phyloP scores from a whole-genome alignment of 2,888 invertebrate genomes.

The Onchidella celtica region DNA sequence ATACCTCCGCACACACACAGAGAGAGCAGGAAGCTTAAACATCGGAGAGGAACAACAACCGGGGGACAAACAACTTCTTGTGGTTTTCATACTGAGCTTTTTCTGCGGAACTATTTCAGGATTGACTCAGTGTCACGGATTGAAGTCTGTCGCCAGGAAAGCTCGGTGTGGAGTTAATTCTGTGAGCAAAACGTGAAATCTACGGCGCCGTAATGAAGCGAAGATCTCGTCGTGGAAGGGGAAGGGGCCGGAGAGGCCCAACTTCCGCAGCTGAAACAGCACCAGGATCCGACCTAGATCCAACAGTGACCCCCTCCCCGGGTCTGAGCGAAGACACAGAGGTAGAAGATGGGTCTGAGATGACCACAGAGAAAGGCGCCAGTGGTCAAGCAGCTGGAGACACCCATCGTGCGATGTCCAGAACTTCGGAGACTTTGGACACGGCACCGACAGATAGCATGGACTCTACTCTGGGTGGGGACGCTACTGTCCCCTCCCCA shows the following conservation, averaged over 20 bases:
- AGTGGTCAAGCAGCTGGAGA: neutral
- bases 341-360: constrained; percentile 14
- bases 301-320: neutral
- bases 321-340: constrained; percentile 34
- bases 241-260: constrained; percentile 1
- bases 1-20: too few relatives aligned
- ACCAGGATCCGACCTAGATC: constrained; percentile 24
- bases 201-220: constrained; percentile 46
- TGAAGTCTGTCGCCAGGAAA: too few relatives aligned
- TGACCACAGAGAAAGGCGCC: neutral
- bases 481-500: neutral
- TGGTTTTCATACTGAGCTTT: too few relatives aligned
- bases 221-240: constrained; percentile 32
- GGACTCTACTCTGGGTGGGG: neutral
- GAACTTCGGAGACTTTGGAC: neutral
- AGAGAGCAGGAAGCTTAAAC: constrained; percentile 15
- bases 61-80: too few relatives aligned
- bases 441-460: neutral
- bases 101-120: too few relatives aligned
- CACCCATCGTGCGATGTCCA: neutral
- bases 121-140: too few relatives aligned
- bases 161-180: too few relatives aligned
- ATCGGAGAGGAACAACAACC: neutral
- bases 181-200: neutral
- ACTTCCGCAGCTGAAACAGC: neutral